Percentiles rank a stretch among this genome's conserved stretches.
Evolutionary conservation across 1,140 invertebrate species (phyloP).

Genomic region (Dreissena polymorpha): DNA sequence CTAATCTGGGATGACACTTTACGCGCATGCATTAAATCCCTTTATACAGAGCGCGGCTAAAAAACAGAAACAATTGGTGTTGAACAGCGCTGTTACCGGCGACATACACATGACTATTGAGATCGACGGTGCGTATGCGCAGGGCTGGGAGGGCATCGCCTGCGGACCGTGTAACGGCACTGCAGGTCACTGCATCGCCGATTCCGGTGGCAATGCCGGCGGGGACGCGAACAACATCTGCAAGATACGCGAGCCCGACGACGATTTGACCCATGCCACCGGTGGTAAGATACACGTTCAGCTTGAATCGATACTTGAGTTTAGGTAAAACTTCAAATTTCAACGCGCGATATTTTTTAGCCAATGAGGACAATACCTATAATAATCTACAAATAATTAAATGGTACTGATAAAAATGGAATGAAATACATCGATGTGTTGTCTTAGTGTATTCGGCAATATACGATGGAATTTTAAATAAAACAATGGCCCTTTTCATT

Average conservation of each 20-base stretch:
- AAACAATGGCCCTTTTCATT: no score
- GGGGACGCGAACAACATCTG: constrained; percentile 61
- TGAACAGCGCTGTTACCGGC: constrained; percentile 33
- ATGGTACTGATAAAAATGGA: no score
- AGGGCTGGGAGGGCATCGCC: constrained; percentile 71
- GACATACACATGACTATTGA: constrained; percentile 51
- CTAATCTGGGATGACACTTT: not conserved
- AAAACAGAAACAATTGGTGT: no score
- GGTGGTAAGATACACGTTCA: constrained; percentile 19
- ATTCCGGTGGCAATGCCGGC: constrained; percentile 64
- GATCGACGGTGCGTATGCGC: constrained; percentile 55
- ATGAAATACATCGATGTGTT: not conserved
- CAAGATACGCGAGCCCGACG: constrained; percentile 60
- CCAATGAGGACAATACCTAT: not conserved
- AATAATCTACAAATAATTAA: not conserved
- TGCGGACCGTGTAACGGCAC: constrained; percentile 65
- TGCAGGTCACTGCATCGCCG: constrained; percentile 61
- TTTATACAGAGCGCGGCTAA: no score
- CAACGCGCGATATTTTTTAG: not conserved
- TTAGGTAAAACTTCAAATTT: constrained; percentile 50
- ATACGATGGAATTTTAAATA: no score
- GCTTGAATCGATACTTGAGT: constrained; percentile 51
- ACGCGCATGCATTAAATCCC: no score
- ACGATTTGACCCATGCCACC: constrained; percentile 8
- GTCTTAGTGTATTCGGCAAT: no score